phyloP scores from a whole-genome alignment of 2,888 invertebrate genomes.

The Deroplatys truncata region DNA sequence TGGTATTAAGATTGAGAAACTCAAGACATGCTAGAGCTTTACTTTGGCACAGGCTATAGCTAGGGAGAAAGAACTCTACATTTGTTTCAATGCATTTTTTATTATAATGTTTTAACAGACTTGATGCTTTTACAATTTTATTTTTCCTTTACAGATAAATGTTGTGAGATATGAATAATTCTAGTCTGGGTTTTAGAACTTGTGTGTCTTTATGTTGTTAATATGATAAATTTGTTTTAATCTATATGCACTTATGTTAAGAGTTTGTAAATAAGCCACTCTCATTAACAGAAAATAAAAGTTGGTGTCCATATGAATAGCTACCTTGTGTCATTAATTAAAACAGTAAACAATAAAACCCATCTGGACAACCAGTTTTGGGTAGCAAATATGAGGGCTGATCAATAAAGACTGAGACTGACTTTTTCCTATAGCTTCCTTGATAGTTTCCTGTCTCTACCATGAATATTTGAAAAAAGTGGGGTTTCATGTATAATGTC shows the following conservation, averaged over 20 bases:
- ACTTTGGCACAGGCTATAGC: background rate
- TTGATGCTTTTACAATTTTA: background rate
- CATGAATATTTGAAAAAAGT: no score
- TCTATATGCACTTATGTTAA: background rate
- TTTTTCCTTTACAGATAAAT: background rate
- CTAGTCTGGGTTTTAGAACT: background rate
- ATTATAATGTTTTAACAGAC: background rate
- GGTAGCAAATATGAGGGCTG: no score
- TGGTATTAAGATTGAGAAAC: background rate
- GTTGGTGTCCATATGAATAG: background rate
- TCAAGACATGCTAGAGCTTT: background rate
- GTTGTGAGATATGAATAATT: background rate
- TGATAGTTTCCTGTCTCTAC: no score
- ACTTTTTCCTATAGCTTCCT: no score
- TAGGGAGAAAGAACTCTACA: background rate
- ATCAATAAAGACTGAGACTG: no score
- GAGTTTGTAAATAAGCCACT: background rate
- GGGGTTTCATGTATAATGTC: no score
- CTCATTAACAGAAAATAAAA: background rate
- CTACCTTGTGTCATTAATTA: no score
- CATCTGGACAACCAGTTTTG: no score
- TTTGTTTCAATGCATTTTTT: background rate
- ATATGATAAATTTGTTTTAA: background rate
- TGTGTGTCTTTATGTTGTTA: background rate
- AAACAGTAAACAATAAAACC: no score